Evolutionary conservation across 2,888 invertebrate species (phyloP), one percentile per base, ranked within the genome.

Genomic region (Himalopsyche japonica): DNA sequence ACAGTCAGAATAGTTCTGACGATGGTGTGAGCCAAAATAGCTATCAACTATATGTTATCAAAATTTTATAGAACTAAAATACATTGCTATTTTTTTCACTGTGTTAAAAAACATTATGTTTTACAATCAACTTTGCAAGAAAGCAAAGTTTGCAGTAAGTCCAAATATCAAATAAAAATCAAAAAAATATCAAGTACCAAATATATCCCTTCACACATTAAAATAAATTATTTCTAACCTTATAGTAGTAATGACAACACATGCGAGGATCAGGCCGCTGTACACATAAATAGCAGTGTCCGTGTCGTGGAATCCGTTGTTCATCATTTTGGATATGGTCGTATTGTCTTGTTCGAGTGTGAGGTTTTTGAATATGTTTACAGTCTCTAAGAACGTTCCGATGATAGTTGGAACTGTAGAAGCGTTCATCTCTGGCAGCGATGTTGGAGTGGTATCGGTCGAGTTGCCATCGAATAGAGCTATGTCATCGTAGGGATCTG

Each of bases 221-320:
- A 20, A 70, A 27, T 20, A 3, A 76, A 76, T 10, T 3, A 8
- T 37, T 27, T 87, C 88, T 88, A 82, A 92, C 92, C 92, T 91
- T 88, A 89, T 90, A n/a, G 93, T 93, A 7, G 94, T 94, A 57
- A 95, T 90, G 5, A 95, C 20, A 43, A 95, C 93, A 79, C 94
- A 93, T 3, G 91, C 91, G 0, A 93, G 64, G 86, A 95, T 94
- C 79, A 93, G 93, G 47, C 90, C 88, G 0, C 93, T 93, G 90
- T 95, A 95, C 84, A 95, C 90, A 86, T 92, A 92, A 88, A 94
- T 93, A 87, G 89, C 89, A 0, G 87, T 88, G 18, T 88, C 80
- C 24, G 79, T 85, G 77, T 89, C 88, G 32, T 82, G 47, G 47
- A 82, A 84, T 12, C 30, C 30, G 49, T 12, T 76, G 10, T 64